Conservation (phyloP, 2,888 invertebrate genomes). For the Catocala sponsa region DNA sequence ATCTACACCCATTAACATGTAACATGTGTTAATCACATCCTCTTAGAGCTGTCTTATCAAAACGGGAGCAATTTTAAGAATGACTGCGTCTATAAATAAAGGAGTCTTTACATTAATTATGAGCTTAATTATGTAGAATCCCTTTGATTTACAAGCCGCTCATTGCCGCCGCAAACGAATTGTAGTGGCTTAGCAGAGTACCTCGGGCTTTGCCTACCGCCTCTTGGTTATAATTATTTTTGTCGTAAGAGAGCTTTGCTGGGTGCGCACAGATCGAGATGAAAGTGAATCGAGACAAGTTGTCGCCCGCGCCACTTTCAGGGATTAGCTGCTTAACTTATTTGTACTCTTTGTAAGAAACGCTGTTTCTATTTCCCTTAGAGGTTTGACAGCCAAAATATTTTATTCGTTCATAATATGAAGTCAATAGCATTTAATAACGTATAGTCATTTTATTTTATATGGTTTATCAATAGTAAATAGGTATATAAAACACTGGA, state of each 20-base stretch:
- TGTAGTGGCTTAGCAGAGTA: constrained; percentile 85
- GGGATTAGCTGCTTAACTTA: constrained; percentile 73
- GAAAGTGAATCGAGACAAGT: constrained; percentile 82
- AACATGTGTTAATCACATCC: constrained; percentile 82
- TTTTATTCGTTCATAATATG: too few relatives aligned
- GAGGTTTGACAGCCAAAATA: too few relatives aligned
- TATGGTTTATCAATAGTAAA: too few relatives aligned
- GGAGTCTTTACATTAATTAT: constrained; percentile 86
- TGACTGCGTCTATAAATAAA: constrained; percentile 85
- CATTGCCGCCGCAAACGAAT: constrained; percentile 86
- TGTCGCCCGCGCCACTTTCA: constrained; percentile 75
- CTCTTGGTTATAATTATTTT: constrained; percentile 83
- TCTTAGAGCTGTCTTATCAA: constrained; percentile 76
- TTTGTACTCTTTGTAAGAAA: constrained; percentile 22
- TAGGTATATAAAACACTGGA: too few relatives aligned
- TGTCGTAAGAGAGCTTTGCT: constrained; percentile 71
- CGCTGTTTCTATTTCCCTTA: too few relatives aligned
- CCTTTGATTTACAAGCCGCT: constrained; percentile 87
- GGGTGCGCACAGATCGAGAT: constrained; percentile 73
- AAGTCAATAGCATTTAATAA: too few relatives aligned
- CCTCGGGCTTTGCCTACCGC: constrained; percentile 74
- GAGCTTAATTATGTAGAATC: constrained; percentile 87
- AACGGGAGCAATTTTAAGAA: constrained; percentile 85
- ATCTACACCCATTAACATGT: constrained; percentile 76
- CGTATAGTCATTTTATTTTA: too few relatives aligned